Evolutionary conservation across 2,888 invertebrate genomes (phyloP), one percentile per base, ranked within the genome.

Genomic region (Dysmachus trigonus): DNA sequence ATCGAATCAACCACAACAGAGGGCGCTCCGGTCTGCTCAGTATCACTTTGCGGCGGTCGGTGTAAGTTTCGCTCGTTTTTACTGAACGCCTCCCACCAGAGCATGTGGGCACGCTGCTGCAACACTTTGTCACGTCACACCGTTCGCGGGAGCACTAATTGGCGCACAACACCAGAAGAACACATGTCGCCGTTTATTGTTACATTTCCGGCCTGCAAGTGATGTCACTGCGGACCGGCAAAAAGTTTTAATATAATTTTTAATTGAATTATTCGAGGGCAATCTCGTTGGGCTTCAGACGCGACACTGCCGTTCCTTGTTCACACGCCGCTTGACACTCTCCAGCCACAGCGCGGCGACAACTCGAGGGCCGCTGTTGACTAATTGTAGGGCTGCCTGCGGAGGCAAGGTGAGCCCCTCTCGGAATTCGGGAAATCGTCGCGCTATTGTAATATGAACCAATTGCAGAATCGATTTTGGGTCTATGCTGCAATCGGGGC

Each of bases 131-230:
- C 71, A 72, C 71, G 41, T 83, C 71, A 72, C 41, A 81, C 72
- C 27, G 83, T 83, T 38, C 72, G 72, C 72, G 38, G 72, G 72
- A 83, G 15, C 38, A 47, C 41, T 72, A 83, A 83, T 83, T 83
- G 83, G 41, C 30, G 83, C 38, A 72, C 27, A 83, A 72, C 27
- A 83, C 27, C 71, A 72, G 71, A 83, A 72, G 53, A 83, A 72
- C 83, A 83, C 41, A 83, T 83, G 83, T 83, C 35, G 83, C 22
- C 83, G 83, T 83, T 83, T 83, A 83, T 83, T 83, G 83, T 83
- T 83, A 83, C 83, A 83, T 83, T 83, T 83, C 83, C 83, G 83
- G 71, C 13, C 41, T 72, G 72, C 72, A 72, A 71, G 71, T 72
- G 83, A 83, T 83, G 83, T 83, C 72, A 83, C 53, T 31, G 10